A percentile compares a stretch with the other conserved stretches of the same genome.
phyloP scores from a whole-genome alignment of 2,888 invertebrate species.

The Blomia tropicalis region DNA sequence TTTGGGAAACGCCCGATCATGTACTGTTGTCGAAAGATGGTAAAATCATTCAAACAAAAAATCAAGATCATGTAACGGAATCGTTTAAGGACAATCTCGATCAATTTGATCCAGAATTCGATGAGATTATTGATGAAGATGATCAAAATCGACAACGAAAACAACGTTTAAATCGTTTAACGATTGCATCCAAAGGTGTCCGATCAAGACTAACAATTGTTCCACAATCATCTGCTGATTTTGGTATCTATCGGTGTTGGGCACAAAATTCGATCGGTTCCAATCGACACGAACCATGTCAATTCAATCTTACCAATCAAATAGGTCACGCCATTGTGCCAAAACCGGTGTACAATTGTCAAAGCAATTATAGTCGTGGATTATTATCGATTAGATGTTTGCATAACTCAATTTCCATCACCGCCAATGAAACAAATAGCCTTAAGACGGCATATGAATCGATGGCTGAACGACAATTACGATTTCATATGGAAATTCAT shows the following conservation, averaged over 20 bases:
- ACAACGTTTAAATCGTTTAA: not conserved
- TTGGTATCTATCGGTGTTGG: slow-evolving; percentile 18
- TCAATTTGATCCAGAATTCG: not conserved
- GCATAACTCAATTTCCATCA: not conserved
- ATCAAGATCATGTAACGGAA: too few species aligned
- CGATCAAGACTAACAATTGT: slow-evolving; percentile 18
- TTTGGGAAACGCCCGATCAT: not conserved
- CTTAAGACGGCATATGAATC: not conserved
- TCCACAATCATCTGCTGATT: not conserved
- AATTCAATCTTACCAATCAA: slow-evolving; percentile 15
- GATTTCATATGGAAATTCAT: not conserved
- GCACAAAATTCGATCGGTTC: slow-evolving; percentile 16
- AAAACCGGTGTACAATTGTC: slow-evolving; percentile 11
- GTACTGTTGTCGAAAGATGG: not conserved
- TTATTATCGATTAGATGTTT: slow-evolving; percentile 1
- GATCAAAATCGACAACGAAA: not conserved
- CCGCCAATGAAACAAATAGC: not conserved
- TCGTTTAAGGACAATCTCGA: not conserved
- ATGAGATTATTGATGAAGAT: not conserved
- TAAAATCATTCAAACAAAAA: not conserved
- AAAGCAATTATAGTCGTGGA: not conserved
- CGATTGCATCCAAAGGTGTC: slow-evolving; percentile 5
- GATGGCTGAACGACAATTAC: not conserved
- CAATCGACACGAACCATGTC: slow-evolving; percentile 10
- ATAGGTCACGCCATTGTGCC: not conserved